A percentile compares a stretch with the other conserved stretches of the same genome.
Evolutionary conservation across 2,113 vertebrate species (phyloP).

Genomic region (Pachyramphus minor): DNA sequence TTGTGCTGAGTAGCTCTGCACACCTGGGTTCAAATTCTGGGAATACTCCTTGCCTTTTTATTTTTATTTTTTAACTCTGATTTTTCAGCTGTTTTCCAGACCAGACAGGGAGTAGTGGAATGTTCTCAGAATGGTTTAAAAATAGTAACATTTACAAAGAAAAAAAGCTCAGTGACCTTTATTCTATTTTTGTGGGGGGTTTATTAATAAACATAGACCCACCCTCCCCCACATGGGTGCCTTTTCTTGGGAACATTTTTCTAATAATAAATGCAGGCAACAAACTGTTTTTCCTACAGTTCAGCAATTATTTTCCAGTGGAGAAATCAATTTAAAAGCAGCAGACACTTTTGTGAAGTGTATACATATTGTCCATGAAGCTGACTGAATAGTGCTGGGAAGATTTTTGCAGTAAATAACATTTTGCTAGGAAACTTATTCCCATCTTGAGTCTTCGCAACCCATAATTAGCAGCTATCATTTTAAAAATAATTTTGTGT

Average conservation of each 20-base stretch:
- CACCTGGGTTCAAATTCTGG: conserved; percentile 5
- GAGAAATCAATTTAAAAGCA: conserved; percentile 45
- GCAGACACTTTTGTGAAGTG: conserved; percentile 25
- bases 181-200: conserved; percentile 22
- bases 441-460: neutral
- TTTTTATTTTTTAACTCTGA: neutral
- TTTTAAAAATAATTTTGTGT: conserved; percentile 23
- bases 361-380: neutral
- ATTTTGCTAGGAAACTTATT: neutral
- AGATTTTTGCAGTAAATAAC: conserved; percentile 11
- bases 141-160: conserved; percentile 37
- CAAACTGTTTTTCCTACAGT: conserved; percentile 25
- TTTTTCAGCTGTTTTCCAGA: conserved; percentile 16
- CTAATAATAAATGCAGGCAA: conserved; percentile 57
- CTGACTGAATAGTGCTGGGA: neutral
- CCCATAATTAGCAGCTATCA: conserved; percentile 1
- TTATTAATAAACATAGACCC: conserved; percentile 46
- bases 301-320: conserved; percentile 48
- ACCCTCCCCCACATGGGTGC: conserved; percentile 12
- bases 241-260: conserved; percentile 53
- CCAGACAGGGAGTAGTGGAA: conserved; percentile 19
- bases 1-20: neutral
- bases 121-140: conserved; percentile 58
- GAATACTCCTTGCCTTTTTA: neutral
- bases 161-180: conserved; percentile 39